Conservation (phyloP, 2,888 invertebrate genomes). For the Charanyca ferruginea region DNA sequence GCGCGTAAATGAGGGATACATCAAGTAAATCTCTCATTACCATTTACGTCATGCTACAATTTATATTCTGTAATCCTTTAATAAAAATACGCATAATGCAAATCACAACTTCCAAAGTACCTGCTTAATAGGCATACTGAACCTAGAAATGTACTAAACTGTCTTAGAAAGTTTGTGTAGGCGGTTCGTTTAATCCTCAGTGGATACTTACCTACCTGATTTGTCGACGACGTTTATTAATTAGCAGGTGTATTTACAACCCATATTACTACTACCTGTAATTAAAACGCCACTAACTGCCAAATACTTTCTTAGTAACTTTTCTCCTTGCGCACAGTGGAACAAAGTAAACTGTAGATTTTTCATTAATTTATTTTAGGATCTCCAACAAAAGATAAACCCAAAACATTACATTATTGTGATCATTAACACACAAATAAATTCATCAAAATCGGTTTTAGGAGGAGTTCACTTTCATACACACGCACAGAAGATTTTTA, state of each 20-base stretch:
- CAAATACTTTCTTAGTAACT: conserved; percentile 26
- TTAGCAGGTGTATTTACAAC: conserved; percentile 53
- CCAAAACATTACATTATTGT: too few species aligned
- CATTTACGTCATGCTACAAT: conserved; percentile 14
- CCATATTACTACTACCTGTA: conserved; percentile 24
- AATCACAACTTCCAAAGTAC: conserved; percentile 35
- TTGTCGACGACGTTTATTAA: conserved; percentile 46
- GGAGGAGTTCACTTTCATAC: too few species aligned
- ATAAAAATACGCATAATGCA: conserved; percentile 32
- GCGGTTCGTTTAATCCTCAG: conserved; percentile 49
- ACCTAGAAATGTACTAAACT: conserved; percentile 54
- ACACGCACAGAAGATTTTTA: too few species aligned
- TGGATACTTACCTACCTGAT: conserved; percentile 32
- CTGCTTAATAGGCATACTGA: conserved; percentile 37
- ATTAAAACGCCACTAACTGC: conserved; percentile 31
- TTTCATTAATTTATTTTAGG: too few species aligned
- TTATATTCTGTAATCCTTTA: conserved; percentile 17
- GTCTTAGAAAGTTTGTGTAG: conserved; percentile 72
- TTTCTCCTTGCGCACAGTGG: conserved; percentile 10
- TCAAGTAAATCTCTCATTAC: conserved; percentile 20
- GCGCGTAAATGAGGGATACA: conserved; percentile 5
- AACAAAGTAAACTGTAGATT: background rate
- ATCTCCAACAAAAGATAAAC: too few species aligned
- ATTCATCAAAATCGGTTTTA: too few species aligned
- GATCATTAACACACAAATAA: too few species aligned